Evolutionary conservation across 2,888 invertebrate species (phyloP).

Genomic region (Ceramica pisi): DNA sequence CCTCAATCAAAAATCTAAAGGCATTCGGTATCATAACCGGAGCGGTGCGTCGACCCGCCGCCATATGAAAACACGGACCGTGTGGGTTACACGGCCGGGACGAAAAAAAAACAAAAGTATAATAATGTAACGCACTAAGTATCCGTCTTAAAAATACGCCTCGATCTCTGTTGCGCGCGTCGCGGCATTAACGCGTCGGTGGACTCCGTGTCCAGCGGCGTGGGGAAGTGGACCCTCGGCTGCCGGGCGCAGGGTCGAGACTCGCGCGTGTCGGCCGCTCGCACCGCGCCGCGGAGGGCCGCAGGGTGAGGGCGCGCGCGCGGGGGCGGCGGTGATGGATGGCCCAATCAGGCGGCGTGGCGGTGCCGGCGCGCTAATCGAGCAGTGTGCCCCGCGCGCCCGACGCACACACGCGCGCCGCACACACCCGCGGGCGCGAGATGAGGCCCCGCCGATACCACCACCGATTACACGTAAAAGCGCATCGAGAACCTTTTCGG

Average conservation of each 20-base stretch:
- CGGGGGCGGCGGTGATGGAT: slow-evolving; percentile 89
- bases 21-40: slow-evolving; percentile 89
- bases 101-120: slow-evolving; percentile 86
- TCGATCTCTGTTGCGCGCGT: slow-evolving; percentile 87
- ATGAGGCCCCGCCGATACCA: slow-evolving; percentile 67
- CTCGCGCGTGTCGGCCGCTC: slow-evolving; percentile 68
- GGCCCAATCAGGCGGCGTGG: slow-evolving; percentile 90
- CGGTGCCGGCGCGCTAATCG: slow-evolving; percentile 88
- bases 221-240: slow-evolving; percentile 66
- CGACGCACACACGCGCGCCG: slow-evolving; percentile 81
- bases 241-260: slow-evolving; percentile 69
- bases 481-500: slow-evolving; percentile 81
- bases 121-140: slow-evolving; percentile 90
- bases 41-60: slow-evolving; percentile 87
- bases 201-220: slow-evolving; percentile 62
- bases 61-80: slow-evolving; percentile 83
- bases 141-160: slow-evolving; percentile 90
- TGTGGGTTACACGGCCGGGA: slow-evolving; percentile 86
- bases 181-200: slow-evolving; percentile 82
- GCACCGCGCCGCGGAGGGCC: slow-evolving; percentile 77
- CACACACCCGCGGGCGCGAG: slow-evolving; percentile 72
- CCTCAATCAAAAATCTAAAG: slow-evolving; percentile 90
- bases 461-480: slow-evolving; percentile 81
- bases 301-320: slow-evolving; percentile 82
- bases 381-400: slow-evolving; percentile 86